A percentile compares a stretch with the other conserved stretches of the same genome.
Evolutionary conservation across 2,888 invertebrate species (phyloP).

Genomic region (Helleia helle): DNA sequence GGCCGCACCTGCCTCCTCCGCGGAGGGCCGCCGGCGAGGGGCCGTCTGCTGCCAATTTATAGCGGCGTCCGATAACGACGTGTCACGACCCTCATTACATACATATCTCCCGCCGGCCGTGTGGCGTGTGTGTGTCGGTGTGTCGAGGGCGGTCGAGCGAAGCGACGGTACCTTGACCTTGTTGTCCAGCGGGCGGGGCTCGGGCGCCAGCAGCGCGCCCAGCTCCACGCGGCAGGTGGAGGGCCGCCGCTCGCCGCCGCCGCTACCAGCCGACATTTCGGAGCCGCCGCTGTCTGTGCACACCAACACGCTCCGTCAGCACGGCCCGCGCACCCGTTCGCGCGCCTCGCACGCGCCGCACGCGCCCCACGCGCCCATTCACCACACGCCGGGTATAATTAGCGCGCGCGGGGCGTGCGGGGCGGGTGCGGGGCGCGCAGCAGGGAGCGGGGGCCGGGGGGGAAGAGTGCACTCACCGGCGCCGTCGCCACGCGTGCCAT

Average conservation of each 20-base stretch:
- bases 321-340: constrained; percentile 29
- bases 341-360: too few relatives aligned
- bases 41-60: constrained; percentile 15
- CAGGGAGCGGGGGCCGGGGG: constrained; percentile 27
- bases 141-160: constrained; percentile 23
- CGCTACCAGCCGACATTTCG: constrained; percentile 57
- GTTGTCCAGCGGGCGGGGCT: constrained; percentile 80
- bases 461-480: constrained; percentile 30
- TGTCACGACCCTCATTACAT: too few relatives aligned
- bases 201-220: constrained; percentile 76
- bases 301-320: constrained; percentile 30
- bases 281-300: constrained; percentile 56
- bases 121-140: not conserved
- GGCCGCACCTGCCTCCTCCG: constrained; percentile 15
- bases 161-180: constrained; percentile 79
- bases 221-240: constrained; percentile 75
- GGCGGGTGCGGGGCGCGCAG: constrained; percentile 34
- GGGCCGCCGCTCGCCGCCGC: constrained; percentile 53
- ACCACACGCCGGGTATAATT: too few relatives aligned
- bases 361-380: constrained; percentile 29
- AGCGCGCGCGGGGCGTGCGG: not conserved
- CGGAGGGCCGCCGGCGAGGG: constrained; percentile 9
- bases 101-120: not conserved
- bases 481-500: constrained; percentile 56
- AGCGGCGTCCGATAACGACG: too few relatives aligned